Base-by-base conservation (phyloP, 2,113 vertebrate genomes). In the Eleginops maclovinus region DNA sequence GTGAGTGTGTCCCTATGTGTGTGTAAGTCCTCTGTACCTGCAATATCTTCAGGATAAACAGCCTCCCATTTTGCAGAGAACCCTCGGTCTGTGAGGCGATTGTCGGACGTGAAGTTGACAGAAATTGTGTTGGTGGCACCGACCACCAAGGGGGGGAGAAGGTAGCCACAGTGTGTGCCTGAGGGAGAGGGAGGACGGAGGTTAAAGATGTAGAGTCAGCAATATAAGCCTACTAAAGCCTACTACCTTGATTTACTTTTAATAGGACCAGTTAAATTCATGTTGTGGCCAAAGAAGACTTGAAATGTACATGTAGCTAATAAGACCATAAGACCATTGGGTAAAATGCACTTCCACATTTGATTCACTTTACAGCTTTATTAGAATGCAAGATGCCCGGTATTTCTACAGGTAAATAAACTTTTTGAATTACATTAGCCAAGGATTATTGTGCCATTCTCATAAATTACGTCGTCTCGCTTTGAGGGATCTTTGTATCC, bases 1-100 rank as follows among this genome's bases (percentile, higher is more conserved):
- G 77, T 84, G 76, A 8, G 73, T 66, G 43, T 3, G 41, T 73
- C 66, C 12, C 9, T 4, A 5, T 68, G 65, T 8, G 9, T 13
- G 31, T 31, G 62, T n/a, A 68, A 70, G 26, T 19, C 41, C 26
- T 80, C 40, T 24, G 85, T 90, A 93, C 95, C 94, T 87, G 87
- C 61, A 44, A 95, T 91, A 76, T 96, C 94, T 70, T 95, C 93
- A 22, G 93, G 91, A 73, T 94, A 90, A 59, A 94, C 93, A 12
- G 92, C 94, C 75, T 95, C 93, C 94, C 94, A 95, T 68, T 71
- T 91, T 62, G 91, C 92, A 46, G 90, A 90, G 85, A 95, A 95
- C 15, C 94, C 94, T 19, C 82, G 77, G 84, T 95, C 94, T 56
- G 92, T 84, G 78, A 94, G 92, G 13, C 86, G 85, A 54, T 81